Evolutionary conservation across 2,113 vertebrate genomes (phyloP).

Genomic region (Rhynchopsitta pachyrhyncha): DNA sequence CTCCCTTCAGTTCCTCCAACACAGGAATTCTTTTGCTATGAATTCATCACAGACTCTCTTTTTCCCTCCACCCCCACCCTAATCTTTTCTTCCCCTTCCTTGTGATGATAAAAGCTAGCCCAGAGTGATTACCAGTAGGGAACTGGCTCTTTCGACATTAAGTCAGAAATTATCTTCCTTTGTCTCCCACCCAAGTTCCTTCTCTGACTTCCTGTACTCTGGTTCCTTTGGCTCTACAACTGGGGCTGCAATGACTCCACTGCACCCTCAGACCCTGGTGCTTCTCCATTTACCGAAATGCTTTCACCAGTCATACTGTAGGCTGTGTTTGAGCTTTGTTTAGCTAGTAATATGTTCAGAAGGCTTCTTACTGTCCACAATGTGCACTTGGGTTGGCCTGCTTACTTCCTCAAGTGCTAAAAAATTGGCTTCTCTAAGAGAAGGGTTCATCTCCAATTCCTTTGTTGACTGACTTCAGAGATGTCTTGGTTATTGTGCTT

Average conservation of each 20-base stretch:
- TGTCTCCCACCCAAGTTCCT: not conserved
- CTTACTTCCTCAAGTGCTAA: not conserved
- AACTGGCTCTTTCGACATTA: not conserved
- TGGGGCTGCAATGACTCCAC: not conserved
- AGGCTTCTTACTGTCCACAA: not conserved
- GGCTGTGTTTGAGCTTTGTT: not conserved
- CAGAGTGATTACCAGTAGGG: not conserved
- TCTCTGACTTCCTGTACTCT: not conserved
- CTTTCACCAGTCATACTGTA: not conserved
- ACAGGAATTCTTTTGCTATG: not conserved
- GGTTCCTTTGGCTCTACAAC: not conserved
- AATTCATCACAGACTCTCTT: not conserved
- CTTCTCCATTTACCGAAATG: not conserved
- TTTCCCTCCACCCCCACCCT: not conserved
- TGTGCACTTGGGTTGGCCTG: not conserved
- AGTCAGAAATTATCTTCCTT: not conserved
- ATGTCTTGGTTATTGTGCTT: not conserved
- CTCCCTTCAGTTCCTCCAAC: not conserved
- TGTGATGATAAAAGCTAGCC: not conserved
- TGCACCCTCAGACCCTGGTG: accelerated
- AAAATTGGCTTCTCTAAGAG: not conserved
- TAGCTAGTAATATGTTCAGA: not conserved
- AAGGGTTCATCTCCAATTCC: not conserved
- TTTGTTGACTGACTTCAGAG: not conserved
- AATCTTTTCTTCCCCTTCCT: not conserved